Percentiles rank a stretch among this genome's conserved stretches.
Conservation (phyloP, 2,113 vertebrate species). For the Apeltes quadracus region DNA sequence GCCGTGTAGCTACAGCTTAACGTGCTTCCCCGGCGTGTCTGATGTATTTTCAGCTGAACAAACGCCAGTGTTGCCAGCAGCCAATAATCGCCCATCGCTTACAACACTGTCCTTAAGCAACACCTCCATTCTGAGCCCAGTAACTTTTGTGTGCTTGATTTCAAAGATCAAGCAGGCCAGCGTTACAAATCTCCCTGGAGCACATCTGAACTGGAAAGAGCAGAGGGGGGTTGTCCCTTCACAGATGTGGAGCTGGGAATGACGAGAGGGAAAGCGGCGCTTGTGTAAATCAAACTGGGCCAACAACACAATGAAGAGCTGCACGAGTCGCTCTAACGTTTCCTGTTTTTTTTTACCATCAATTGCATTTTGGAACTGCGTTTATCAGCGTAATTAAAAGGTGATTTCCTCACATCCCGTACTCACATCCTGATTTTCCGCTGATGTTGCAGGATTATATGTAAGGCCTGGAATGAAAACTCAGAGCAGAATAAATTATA, state of each 20-base stretch:
- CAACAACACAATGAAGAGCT: slow-evolving; percentile 7
- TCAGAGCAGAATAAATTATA: neutral
- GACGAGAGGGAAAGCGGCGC: neutral
- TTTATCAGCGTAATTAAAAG: neutral
- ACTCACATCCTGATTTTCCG: neutral
- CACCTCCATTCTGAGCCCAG: slow-evolving; percentile 31
- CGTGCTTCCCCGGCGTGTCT: neutral
- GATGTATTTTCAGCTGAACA: slow-evolving; percentile 46
- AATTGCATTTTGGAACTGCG: neutral
- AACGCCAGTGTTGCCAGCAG: slow-evolving; percentile 28
- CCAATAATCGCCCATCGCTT: slow-evolving; percentile 16
- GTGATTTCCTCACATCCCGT: neutral
- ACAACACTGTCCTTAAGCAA: slow-evolving; percentile 47
- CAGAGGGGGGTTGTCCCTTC: slow-evolving; percentile 28
- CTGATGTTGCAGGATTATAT: neutral
- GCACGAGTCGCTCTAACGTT: slow-evolving; percentile 1
- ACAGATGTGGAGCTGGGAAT: slow-evolving; percentile 28
- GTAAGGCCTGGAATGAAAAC: neutral
- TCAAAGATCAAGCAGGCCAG: slow-evolving; percentile 10
- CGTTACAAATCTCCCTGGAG: slow-evolving; percentile 45
- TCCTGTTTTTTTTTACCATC: slow-evolving; percentile 12
- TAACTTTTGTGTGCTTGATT: slow-evolving; percentile 43
- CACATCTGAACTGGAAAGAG: slow-evolving; percentile 29
- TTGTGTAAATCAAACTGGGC: slow-evolving; percentile 5
- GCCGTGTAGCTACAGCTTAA: slow-evolving; percentile 3